A percentile compares a stretch with the other conserved stretches of the same genome.
Conservation (phyloP, 2,888 invertebrate genomes). For the Euplagia quadripunctaria region DNA sequence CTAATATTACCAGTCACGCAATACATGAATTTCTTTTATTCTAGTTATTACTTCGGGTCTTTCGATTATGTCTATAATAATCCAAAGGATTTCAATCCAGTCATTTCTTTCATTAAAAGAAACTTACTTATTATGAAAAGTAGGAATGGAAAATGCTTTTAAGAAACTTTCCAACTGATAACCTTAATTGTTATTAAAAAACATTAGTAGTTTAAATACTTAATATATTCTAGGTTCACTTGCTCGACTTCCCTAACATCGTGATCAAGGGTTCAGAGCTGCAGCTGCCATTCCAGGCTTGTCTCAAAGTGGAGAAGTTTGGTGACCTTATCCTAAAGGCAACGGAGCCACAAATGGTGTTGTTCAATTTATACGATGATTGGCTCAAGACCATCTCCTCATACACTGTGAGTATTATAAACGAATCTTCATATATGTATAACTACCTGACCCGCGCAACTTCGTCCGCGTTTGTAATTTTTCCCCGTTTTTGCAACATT, state of each 20-base stretch:
- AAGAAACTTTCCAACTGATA: too few relatives aligned
- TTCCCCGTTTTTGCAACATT: too few relatives aligned
- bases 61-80: neutral
- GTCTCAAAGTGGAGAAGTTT: constrained; percentile 99
- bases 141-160: too few relatives aligned
- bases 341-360: constrained; percentile 99
- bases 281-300: constrained; percentile 99
- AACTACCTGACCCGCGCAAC: too few relatives aligned
- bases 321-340: constrained; percentile 99
- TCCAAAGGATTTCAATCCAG: neutral
- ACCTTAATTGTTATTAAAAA: neutral
- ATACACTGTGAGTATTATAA: constrained; percentile 91
- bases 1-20: neutral
- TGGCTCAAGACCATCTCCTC: constrained; percentile 99
- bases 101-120: neutral
- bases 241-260: constrained; percentile 99
- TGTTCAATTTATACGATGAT: constrained; percentile 99
- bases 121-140: too few relatives aligned
- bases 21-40: neutral
- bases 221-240: constrained; percentile 90
- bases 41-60: neutral
- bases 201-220: neutral
- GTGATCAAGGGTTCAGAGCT: constrained; percentile 99
- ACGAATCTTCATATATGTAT: neutral
- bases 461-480: too few relatives aligned